Evolutionary conservation across 2,797 vertebrate species (phyloP).

Genomic region (Malacoraja senta): DNA sequence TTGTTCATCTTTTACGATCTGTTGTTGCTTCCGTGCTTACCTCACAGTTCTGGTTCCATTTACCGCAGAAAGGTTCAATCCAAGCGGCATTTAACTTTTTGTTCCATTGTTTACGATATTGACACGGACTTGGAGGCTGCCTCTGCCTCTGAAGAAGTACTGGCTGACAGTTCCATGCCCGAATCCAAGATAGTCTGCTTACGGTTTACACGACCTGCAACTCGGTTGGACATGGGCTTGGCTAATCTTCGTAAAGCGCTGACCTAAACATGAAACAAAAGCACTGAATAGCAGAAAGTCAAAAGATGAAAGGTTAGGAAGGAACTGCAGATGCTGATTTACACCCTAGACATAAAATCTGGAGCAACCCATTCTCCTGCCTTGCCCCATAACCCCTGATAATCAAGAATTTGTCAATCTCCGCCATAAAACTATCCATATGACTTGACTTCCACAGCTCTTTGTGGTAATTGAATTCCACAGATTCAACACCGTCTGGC

Average conservation of each 20-base stretch:
- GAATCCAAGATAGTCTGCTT: slow-evolving; percentile 73
- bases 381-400: no score
- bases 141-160: slow-evolving; percentile 79
- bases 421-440: no score
- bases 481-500: no score
- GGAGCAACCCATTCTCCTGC: no score
- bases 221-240: slow-evolving; percentile 87
- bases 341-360: no score
- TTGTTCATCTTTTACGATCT: background rate
- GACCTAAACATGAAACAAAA: slow-evolving; percentile 53
- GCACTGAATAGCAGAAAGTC: background rate
- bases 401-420: no score
- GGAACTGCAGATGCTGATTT: no score
- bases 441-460: no score
- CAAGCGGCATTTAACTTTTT: slow-evolving; percentile 76
- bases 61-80: slow-evolving; percentile 58
- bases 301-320: background rate
- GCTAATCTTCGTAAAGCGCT: slow-evolving; percentile 80
- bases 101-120: slow-evolving; percentile 95
- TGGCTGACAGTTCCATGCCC: slow-evolving; percentile 77
- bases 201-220: slow-evolving; percentile 64
- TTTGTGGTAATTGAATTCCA: no score
- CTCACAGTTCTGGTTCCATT: slow-evolving; percentile 56
- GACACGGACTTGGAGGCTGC: slow-evolving; percentile 67
- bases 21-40: slow-evolving; percentile 48